Base-by-base conservation (phyloP, 2,888 invertebrate genomes). In the Lysandra bellargus region DNA sequence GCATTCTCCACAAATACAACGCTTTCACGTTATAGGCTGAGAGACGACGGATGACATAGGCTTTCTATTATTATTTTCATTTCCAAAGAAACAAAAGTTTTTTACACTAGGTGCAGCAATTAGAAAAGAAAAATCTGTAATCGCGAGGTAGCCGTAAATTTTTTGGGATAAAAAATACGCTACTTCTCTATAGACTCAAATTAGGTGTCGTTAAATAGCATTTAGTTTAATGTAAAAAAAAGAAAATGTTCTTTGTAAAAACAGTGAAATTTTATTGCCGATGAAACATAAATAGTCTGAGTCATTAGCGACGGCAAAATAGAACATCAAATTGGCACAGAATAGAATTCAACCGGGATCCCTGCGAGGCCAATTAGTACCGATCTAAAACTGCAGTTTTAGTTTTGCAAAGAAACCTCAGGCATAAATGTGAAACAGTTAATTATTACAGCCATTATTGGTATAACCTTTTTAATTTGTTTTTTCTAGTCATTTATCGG, bases 351-450 rank as follows among this genome's bases (percentile, higher is more conserved):
- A 17, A 69, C 17, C 30, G 69, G 33, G 33, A 69, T 69, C 14
- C 69, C 69, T 17, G 33, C 33, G 37, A 69, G 33, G 5, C 69
- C 69, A 69, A 69, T 69, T 69, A 69, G 69, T 69, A 14, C 69
- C 69, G 33, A 69, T 69, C 69, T 69, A 33, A 69, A 37, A 69
- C 33, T 69, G 69, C 69, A 69, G 14, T 37, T 69, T 14, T 69
- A 69, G 33, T 69, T 69, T 49, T 5, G 5, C 5, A 69, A 69
- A 69, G 33, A 69, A 64, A 33, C 4, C 4, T 69, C 17, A 37
- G 14, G 14, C 33, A 69, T 12, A 64, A 9, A 1, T 30, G 6
- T 64, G 23, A 64, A 64, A 30, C 17, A 9, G 61, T 23, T 23
- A 30, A 30, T 64, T 64, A 64, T 64, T 2, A 12, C 64, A 23